Evolutionary conservation across 1,140 invertebrate genomes (phyloP), one percentile per base, ranked within the genome.

Genomic region (Caerostris extrusa): DNA sequence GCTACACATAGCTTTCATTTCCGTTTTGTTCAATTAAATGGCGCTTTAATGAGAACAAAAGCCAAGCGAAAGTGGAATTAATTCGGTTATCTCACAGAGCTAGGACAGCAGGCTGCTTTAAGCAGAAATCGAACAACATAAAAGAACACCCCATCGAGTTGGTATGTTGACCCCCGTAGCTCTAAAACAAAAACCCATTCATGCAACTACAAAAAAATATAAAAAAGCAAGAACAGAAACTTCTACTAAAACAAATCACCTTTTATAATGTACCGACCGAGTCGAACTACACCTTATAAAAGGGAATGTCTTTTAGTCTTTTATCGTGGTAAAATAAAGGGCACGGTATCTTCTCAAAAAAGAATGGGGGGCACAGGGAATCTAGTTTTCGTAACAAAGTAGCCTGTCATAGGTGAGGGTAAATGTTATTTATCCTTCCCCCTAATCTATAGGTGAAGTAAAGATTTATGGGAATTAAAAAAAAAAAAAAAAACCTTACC

Each of bases 391-490:
- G 90, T 64, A 91, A 91, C 90, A 91, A 85, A 91, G 90, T 91
- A 83, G 90, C 90, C 69, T 83, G 90, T 91, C 77, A 91, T 14
- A 67, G 50, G n/a, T 10, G 69, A 57, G 55, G 56, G 71, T 14
- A 81, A 81, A 77, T 85, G 90, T 85, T 91, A 91, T 91, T 91
- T 91, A 91, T 91, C 64, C 81, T 34, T 53, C 17, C 5, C 7
- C 60, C 55, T 83, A 91, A 91, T 91, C 90, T 77, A 91, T 64
- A 64, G 77, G 58, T 89, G 50, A 56, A 6, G 90, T 10, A n/a
- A 83, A 91, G 90, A 91, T 91, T 91, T 91, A 91, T 91, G 58
- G 90, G 90, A 91, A 83, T 61, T 91, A 8, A 83, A 83, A 90
- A 58, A 71, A 87, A 87, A 64, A 64, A 6, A n/a, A 87, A 87